Conservation (phyloP, 1,140 invertebrate genomes). For the Goniozus legneri region DNA sequence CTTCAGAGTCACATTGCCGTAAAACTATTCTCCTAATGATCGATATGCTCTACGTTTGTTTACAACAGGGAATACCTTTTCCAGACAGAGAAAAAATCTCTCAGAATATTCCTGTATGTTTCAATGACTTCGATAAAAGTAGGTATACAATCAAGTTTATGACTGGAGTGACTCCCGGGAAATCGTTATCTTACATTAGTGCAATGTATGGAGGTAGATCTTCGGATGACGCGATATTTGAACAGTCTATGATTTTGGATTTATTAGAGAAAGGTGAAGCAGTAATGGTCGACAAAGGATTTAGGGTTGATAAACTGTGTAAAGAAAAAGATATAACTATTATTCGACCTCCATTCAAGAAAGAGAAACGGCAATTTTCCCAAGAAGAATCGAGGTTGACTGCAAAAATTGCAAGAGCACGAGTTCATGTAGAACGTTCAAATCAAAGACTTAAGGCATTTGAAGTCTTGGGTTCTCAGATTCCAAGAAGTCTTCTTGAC, state of each 20-base stretch:
- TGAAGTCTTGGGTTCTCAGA: background rate
- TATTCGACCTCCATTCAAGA: background rate
- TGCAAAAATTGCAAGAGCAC: conserved; percentile 7
- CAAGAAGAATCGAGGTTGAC: conserved; percentile 4
- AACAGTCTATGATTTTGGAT: background rate
- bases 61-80: conserved; percentile 9
- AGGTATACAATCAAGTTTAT: conserved; percentile 36
- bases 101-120: conserved; percentile 21
- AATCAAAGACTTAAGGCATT: conserved; percentile 3
- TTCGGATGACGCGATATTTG: conserved; percentile 31
- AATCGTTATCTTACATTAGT: conserved; percentile 27
- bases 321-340: conserved; percentile 5
- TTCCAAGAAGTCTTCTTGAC: background rate
- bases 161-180: conserved; percentile 31
- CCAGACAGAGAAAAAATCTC: conserved; percentile 10
- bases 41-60: background rate
- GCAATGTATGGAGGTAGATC: conserved; percentile 24
- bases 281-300: conserved; percentile 9
- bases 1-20: background rate
- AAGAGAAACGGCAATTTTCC: conserved; percentile 3
- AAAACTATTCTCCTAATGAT: conserved; percentile 4
- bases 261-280: background rate
- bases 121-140: conserved; percentile 10
- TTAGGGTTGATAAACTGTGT: conserved; percentile 5
- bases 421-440: conserved; percentile 5